These are phyloP conservation scores for Columba livia DNA, from an alignment of 2,113 vertebrate species.

Conservation along the genomic window DNA sequence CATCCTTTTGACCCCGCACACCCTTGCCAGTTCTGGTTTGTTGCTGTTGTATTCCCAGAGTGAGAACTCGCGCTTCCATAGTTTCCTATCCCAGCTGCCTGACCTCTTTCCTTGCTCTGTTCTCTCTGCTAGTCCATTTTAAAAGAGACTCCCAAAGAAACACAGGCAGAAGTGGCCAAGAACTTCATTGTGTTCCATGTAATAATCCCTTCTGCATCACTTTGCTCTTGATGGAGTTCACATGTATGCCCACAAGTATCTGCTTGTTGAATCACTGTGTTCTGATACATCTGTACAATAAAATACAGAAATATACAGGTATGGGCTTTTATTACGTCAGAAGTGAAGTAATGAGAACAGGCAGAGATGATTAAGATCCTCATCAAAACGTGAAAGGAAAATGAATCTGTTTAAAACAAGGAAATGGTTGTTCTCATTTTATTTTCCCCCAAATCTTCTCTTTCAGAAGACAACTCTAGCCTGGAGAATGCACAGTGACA, in stretches of 20 bases:
- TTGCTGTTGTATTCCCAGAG: background rate
- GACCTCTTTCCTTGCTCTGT: background rate
- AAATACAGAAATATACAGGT: background rate
- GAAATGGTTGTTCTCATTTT: background rate
- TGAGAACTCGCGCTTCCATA: fast-evolving
- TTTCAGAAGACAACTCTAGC: background rate
- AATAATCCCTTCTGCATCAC: background rate
- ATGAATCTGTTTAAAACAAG: background rate
- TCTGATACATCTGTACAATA: background rate
- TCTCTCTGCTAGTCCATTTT: background rate
- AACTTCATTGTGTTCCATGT: background rate
- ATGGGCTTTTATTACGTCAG: background rate
- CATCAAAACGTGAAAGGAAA: background rate
- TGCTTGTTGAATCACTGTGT: background rate
- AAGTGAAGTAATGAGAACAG: background rate
- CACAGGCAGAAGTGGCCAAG: background rate
- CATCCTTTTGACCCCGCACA: fast-evolving
- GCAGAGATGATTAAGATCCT: background rate
- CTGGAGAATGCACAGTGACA: background rate
- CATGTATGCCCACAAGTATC: background rate
- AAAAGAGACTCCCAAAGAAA: background rate
- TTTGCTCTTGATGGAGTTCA: background rate
- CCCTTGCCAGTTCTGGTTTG: background rate
- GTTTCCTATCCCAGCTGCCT: background rate
- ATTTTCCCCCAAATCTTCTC: background rate